Conservation (phyloP, 2,888 invertebrate genomes). For the Galerucella nymphaeae region DNA sequence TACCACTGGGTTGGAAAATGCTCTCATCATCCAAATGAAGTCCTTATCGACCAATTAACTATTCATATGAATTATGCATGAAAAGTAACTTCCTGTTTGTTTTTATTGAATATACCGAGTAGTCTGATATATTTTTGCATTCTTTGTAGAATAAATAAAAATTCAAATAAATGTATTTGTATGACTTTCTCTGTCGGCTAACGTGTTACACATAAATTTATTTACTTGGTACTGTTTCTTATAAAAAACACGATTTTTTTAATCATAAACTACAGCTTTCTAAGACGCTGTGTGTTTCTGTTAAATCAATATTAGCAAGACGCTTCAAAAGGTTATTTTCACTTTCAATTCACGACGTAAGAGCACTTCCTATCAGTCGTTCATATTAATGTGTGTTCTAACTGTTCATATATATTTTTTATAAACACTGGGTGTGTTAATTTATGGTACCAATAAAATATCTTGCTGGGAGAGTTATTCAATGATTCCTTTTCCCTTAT, state of each 20-base stretch:
- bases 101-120: conserved; percentile 17
- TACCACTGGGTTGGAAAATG: conserved; percentile 36
- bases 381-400: conserved; percentile 3
- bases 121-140: not conserved
- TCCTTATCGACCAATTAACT: conserved; percentile 41
- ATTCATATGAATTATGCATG: conserved; percentile 36
- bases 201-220: not conserved
- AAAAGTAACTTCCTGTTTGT: conserved; percentile 35
- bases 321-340: not conserved
- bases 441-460: too few relatives aligned
- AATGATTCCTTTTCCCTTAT: too few relatives aligned
- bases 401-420: not conserved
- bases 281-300: not conserved
- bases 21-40: conserved; percentile 32
- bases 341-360: not conserved
- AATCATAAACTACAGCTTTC: not conserved
- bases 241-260: conserved; percentile 4
- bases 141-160: not conserved
- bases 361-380: conserved; percentile 9
- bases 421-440: not conserved
- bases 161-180: not conserved
- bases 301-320: conserved; percentile 5
- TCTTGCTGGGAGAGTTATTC: too few relatives aligned
- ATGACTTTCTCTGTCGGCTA: not conserved
- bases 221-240: not conserved